Evolutionary conservation across 2,888 invertebrate species (phyloP), one percentile per base, ranked within the genome.

Genomic region (Orchesellides sinensis): DNA sequence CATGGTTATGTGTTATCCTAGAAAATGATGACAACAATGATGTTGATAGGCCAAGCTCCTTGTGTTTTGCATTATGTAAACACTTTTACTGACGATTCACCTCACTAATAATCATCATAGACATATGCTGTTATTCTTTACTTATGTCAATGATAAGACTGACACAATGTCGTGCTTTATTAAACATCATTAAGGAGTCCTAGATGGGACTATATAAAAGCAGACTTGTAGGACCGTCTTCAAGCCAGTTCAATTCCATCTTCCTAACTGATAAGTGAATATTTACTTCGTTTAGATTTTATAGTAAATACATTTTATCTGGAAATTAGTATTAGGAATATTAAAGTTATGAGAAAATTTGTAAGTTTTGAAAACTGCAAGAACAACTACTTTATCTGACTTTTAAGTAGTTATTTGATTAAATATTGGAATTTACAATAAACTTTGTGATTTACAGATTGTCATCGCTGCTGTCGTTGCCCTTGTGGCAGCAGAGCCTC

Each of bases 401-500:
- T 49, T 68, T 23, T n/a, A 12, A 70, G 45, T 74, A 47, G 49
- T 8, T 10, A 5, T 32, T 5, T 32, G 32, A 10, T 32, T 32
- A 5, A 32, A 5, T 6, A 32, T 32, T 32, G 6, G 10, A 5
- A 32, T n/a, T 32, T 32, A 32, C 32, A 32, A 2, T 61, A 32
- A 61, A 25, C n/a, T 23, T 27, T 66, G 45, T 40, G 14, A 23
- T 74, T 68, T 74, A n/a, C 35, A 84, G 84, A 59, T 84, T 27
- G 40, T 84, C 23, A 12, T 84, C 25, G 84, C 73, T 17, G 73
- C 73, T 23, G 61, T 77, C 12, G 61, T 72, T 10, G 73, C 78
- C 14, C 52, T 81, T 12, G 81, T 68, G 52, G 73, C 73, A 8
- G 75, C 75, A 32, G 84, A 84, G 52, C 84, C 84, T 27, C 84